Evolutionary conservation across 2,113 vertebrate species (phyloP).

Genomic region (Charadrius vociferus): DNA sequence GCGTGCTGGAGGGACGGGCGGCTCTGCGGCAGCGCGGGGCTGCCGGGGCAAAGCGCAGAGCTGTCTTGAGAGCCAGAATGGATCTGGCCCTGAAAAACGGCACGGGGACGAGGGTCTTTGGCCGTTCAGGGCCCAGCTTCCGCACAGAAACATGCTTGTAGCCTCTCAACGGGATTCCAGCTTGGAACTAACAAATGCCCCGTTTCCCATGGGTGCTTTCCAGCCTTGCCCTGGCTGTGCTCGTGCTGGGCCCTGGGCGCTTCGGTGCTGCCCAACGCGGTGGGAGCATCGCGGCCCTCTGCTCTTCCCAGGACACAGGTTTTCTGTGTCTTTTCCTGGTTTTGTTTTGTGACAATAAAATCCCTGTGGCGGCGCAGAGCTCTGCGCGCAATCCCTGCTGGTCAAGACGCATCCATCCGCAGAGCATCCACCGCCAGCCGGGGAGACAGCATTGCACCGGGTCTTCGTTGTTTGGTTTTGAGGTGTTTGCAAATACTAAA

Average conservation of each 20-base stretch:
- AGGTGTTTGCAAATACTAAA: neutral
- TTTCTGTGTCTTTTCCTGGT: neutral
- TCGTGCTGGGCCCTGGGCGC: fast-evolving
- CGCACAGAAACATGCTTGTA: fast-evolving
- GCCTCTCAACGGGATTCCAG: neutral
- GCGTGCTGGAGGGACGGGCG: neutral
- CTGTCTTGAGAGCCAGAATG: neutral
- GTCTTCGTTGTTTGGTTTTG: neutral
- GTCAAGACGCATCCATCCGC: fast-evolving
- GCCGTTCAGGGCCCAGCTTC: fast-evolving
- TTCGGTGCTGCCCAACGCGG: fast-evolving
- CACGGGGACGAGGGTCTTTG: fast-evolving
- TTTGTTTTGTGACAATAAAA: neutral
- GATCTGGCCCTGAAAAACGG: neutral
- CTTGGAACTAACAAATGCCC: neutral
- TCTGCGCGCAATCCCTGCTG: neutral
- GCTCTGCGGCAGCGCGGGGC: neutral
- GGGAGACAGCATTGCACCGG: fast-evolving
- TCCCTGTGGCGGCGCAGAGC: fast-evolving
- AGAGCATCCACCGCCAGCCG: fast-evolving
- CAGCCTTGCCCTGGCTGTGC: neutral
- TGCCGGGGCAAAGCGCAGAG: neutral
- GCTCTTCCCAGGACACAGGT: neutral
- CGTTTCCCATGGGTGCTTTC: fast-evolving
- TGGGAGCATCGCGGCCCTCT: fast-evolving